Base-by-base conservation (phyloP, 2,888 invertebrate species). In the Phorcus lineatus region DNA sequence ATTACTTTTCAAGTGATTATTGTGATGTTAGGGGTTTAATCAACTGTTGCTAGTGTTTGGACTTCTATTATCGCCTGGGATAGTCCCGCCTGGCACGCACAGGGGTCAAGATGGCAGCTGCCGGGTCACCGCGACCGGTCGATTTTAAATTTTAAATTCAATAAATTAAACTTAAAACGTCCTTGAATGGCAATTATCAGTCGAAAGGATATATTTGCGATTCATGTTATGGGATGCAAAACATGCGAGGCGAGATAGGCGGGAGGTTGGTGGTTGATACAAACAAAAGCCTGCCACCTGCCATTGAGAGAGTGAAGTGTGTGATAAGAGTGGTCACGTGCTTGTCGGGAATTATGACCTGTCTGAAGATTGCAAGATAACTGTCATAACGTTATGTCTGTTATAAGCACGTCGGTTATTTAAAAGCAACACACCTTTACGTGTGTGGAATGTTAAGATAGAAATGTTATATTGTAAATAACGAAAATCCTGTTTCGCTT, bases 281-380 rank as follows among this genome's bases (percentile, higher is more conserved):
- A 31, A 70, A 70, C 70, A 70, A 70, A 62, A 70, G 70, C 31
- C 16, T 70, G 70, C 70, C 70, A 70, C 70, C 70, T 70, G 70
- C 70, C 70, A 70, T 47, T 47, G 47, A 47, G 47, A 47, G 28
- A 62, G 24, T 36, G 70, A 31, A 36, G 19, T 28, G 70, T 70
- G 36, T 36, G 70, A 70, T 70, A 70, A 40, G 62, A 62, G 28
- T 19, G 17, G 70, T 70, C 70, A 70, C 70, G 70, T 70, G 70
- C 31, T 28, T 70, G 70, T 70, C 70, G 70, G 70, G 70, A 36
- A 70, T 70, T 70, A 70, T 70, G 70, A 36, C 19, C 28, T 40
- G 70, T 70, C 70, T 70, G 70, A 36, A 70, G 70, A 31, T 36
- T 11, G 36, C 36, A 36, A 31, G 28, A 70, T 70, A 36, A 36